phyloP scores from a whole-genome alignment of 1,140 invertebrate species.

The Cydia amplana region DNA sequence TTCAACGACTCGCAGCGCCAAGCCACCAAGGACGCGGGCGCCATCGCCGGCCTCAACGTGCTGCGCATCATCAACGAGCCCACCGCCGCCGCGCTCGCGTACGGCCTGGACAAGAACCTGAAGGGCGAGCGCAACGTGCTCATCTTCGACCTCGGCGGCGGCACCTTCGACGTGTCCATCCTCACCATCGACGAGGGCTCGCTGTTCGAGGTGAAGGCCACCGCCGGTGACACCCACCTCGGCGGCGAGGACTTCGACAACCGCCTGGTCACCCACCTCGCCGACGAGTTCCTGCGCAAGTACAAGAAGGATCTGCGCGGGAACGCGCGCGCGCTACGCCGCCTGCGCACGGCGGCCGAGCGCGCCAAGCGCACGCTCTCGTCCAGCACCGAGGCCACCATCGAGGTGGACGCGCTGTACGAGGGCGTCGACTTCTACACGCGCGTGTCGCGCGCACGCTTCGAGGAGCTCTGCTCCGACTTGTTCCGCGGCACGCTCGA shows the following conservation, averaged over 20 bases:
- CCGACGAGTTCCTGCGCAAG: conserved; percentile 77
- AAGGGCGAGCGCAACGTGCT: conserved; percentile 81
- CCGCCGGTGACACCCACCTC: conserved; percentile 81
- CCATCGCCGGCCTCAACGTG: conserved; percentile 83
- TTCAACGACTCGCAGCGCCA: conserved; percentile 88
- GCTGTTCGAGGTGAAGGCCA: conserved; percentile 85
- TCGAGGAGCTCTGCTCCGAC: conserved; percentile 78
- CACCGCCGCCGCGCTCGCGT: conserved; percentile 85
- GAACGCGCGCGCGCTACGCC: conserved; percentile 77
- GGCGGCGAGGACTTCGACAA: conserved; percentile 90
- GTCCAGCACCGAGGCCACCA: conserved; percentile 76
- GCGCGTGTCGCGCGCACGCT: conserved; percentile 70
- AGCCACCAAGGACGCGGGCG: conserved; percentile 83
- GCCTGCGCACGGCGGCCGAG: conserved; percentile 83
- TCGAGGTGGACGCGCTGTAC: conserved; percentile 78
- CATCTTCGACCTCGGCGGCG: conserved; percentile 73
- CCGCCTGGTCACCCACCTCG: conserved; percentile 85
- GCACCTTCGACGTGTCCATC: conserved; percentile 83
- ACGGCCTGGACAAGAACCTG: conserved; percentile 85
- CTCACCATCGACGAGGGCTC: conserved; percentile 83
- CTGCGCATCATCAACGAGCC: conserved; percentile 85
- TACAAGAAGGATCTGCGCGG: conserved; percentile 74
- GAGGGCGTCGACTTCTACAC: conserved; percentile 78
- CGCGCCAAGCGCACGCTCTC: conserved; percentile 78
- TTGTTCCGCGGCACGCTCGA: conserved; percentile 79